Base-by-base conservation (phyloP, 1,140 invertebrate species). In the Antheraea pernyi region DNA sequence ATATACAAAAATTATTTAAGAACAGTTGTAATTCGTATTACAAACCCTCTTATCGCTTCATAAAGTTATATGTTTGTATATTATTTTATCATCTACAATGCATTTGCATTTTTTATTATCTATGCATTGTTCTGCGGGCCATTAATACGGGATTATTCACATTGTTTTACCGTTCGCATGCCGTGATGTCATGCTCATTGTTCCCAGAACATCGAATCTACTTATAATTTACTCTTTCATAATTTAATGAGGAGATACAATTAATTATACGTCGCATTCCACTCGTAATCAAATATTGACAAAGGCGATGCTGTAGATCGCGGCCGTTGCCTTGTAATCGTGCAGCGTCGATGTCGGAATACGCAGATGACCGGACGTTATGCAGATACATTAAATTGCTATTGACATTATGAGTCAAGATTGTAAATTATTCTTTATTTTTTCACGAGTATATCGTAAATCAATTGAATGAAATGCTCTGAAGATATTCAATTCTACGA, bases 181-280 rank as follows among this genome's bases (percentile, higher is more conserved):
- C 63, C 70, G 78, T 81, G 81, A 82, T 82, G 77, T 84, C 80
- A 87, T 84, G 74, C 66, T 76, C 68, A 72, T 73, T 71, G 76
- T 83, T 85, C 82, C 83, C 67, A 67, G 77, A 83, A 79, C 73
- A 77, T 75, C 67, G 61, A 46, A 64, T 70, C 16, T 1, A 53
- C 46, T 53, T 59, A 67, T 69, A 73, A 73, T 68, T 74, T 72
- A 78, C 72, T 77, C 81, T 77, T 76, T 70, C 67, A 59, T 74
- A 68, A 77, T 77, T 63, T 78, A 48, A 77, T 73, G 76, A 77
- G 73, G 70, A 79, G 59, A 76, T 69, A 69, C 19, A 48, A 69
- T 61, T 66, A 75, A 77, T 74, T 78, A 53, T 75, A 39, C 64
- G 13, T 42, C 60, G 71, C 72, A 82, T 76, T 75, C 77, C 75